Conservation (phyloP, 2,888 invertebrate species). For the Beris morrisii region DNA sequence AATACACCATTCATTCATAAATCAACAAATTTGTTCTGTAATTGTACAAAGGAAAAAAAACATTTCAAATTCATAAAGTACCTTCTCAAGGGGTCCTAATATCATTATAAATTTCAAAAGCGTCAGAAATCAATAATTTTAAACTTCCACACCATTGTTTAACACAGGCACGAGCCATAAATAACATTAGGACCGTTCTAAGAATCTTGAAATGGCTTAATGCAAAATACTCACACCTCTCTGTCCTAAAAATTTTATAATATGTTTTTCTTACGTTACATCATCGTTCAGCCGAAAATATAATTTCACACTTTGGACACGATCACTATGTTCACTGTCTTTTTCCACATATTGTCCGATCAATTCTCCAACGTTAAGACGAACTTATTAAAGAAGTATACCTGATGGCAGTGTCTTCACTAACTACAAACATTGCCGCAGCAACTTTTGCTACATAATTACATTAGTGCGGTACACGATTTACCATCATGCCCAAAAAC, state of each 20-base stretch:
- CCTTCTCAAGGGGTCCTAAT: neutral
- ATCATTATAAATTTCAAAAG: constrained; percentile 9
- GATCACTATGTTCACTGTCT: no score
- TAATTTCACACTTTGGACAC: neutral
- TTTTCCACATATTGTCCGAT: no score
- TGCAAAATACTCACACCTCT: neutral
- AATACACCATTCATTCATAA: no score
- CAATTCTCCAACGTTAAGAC: no score
- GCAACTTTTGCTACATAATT: no score
- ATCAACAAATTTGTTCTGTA: no score
- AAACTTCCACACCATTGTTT: constrained; percentile 9
- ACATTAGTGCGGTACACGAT: no score
- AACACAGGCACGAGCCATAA: constrained; percentile 18
- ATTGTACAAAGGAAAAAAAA: no score
- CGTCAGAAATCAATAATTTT: constrained; percentile 11
- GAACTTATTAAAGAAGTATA: no score
- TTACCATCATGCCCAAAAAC: neutral
- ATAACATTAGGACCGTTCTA: constrained; percentile 10
- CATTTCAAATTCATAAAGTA: no score
- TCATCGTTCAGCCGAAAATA: neutral
- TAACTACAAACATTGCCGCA: no score
- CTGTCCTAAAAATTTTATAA: neutral
- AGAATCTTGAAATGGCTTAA: constrained; percentile 3
- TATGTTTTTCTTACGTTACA: neutral
- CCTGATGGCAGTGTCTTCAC: no score